phyloP scores from a whole-genome alignment of 2,113 vertebrate species.

The Megalops atlanticus region DNA sequence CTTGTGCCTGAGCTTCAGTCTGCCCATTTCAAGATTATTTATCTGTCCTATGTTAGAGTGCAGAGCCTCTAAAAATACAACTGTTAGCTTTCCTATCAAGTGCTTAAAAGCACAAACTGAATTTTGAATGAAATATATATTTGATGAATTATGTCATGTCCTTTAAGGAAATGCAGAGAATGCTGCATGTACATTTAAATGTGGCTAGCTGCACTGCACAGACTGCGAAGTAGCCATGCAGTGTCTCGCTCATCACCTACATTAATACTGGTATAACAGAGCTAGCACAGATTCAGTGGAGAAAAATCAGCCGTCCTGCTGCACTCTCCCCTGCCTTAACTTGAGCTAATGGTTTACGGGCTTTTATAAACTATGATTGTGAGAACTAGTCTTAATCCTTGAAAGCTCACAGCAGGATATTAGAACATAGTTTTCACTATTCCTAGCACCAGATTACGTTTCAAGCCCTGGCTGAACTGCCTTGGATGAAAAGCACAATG shows the following conservation, averaged over 20 bases:
- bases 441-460: not conserved
- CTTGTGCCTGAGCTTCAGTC: not conserved
- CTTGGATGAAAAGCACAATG: too few species aligned
- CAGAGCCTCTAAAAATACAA: not conserved
- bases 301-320: not conserved
- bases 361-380: not conserved
- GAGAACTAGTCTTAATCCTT: not conserved
- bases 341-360: not conserved
- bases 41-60: not conserved
- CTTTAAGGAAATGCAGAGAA: too few species aligned
- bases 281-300: too few species aligned
- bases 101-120: not conserved
- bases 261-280: too few species aligned
- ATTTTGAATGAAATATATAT: not conserved
- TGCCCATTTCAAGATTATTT: not conserved
- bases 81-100: too few species aligned
- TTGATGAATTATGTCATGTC: too few species aligned
- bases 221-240: too few species aligned
- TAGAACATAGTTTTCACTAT: not conserved
- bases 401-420: too few species aligned
- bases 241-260: too few species aligned
- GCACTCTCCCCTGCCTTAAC: not conserved
- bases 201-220: too few species aligned
- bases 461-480: not conserved
- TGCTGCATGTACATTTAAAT: too few species aligned